A percentile compares a stretch with the other conserved stretches of the same genome.
Evolutionary conservation across 2,113 vertebrate genomes (phyloP).

Genomic region (Rattus rattus): DNA sequence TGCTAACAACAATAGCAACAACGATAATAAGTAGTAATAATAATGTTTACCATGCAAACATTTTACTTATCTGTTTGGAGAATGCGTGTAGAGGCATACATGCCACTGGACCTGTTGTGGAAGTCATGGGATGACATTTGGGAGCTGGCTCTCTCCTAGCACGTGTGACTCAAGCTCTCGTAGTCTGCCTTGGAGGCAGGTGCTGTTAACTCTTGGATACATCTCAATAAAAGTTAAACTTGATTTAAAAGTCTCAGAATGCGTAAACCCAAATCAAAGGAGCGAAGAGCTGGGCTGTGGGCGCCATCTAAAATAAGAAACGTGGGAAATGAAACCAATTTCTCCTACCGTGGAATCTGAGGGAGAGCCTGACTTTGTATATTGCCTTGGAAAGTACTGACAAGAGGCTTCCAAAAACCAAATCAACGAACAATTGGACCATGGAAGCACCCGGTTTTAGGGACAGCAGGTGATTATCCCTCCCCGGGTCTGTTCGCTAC

Average conservation of each 20-base stretch:
- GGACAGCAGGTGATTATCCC: background rate
- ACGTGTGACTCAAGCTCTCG: background rate
- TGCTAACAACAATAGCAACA: background rate
- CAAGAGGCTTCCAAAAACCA: background rate
- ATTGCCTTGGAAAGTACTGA: slow-evolving; percentile 1
- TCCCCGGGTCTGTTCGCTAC: background rate
- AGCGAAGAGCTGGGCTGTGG: background rate
- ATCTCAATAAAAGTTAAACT: background rate
- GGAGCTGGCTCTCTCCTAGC: background rate
- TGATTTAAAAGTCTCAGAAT: background rate
- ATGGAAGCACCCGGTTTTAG: background rate
- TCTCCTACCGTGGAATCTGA: background rate
- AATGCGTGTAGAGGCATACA: background rate
- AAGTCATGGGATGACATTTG: background rate
- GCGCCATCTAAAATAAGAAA: slow-evolving; percentile 40
- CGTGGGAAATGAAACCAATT: background rate
- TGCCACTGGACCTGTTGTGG: background rate
- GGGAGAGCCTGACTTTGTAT: slow-evolving; percentile 3
- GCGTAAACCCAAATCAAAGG: background rate
- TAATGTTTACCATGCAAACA: slow-evolving; percentile 3
- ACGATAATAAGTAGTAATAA: background rate
- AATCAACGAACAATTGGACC: background rate
- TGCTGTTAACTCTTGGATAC: background rate
- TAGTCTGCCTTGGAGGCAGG: too few relatives aligned
- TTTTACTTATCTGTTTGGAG: background rate